Evolutionary conservation across 1,140 invertebrate species (phyloP).

Genomic region (Harpegnathos saltator): DNA sequence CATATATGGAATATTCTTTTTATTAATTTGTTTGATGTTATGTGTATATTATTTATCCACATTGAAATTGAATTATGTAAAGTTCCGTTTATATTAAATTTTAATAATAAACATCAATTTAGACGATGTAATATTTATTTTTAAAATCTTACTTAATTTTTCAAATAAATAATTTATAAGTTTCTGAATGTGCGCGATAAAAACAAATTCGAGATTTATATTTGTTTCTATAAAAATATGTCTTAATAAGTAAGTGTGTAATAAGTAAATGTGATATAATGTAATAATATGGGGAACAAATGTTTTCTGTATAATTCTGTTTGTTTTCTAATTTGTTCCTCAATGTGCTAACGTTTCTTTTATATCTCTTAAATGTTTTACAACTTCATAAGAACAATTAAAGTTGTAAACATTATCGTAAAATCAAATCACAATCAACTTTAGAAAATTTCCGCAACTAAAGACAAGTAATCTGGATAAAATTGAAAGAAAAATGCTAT

Average conservation of each 20-base stretch:
- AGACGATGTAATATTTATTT: too few species aligned
- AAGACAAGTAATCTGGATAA: neutral
- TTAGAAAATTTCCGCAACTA: neutral
- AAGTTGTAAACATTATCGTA: neutral
- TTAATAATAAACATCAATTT: neutral
- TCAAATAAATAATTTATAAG: neutral
- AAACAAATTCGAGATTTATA: neutral
- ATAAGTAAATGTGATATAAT: neutral
- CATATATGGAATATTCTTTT: neutral
- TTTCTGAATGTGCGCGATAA: neutral
- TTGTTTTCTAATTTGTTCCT: slow-evolving; percentile 6
- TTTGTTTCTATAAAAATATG: slow-evolving; percentile 1
- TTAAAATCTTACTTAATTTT: too few species aligned
- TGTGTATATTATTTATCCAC: neutral
- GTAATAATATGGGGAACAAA: neutral
- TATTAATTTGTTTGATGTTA: neutral
- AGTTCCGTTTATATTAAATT: neutral
- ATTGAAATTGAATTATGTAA: neutral
- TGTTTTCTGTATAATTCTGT: neutral
- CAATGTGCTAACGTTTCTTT: slow-evolving; percentile 2
- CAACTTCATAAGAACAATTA: neutral
- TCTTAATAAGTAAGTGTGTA: too few species aligned
- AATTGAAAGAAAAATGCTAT: too few species aligned
- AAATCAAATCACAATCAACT: neutral
- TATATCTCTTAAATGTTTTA: neutral